Evolutionary conservation across 2,888 invertebrate species (phyloP).

Genomic region (Melolontha melolontha): DNA sequence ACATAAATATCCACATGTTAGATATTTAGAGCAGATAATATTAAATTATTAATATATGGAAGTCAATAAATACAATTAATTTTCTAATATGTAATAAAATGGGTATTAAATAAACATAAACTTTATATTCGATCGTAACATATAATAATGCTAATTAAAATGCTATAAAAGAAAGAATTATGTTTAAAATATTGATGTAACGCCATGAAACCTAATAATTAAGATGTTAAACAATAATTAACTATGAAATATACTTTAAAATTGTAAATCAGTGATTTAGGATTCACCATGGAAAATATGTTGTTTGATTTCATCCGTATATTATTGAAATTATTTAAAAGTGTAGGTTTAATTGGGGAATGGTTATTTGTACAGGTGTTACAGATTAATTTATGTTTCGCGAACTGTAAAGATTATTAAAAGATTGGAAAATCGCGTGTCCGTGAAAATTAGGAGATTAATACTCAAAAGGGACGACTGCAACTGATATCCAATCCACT

Average conservation of each 20-base stretch:
- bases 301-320: no score
- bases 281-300: neutral
- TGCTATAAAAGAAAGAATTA: conserved; percentile 30
- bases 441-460: conserved; percentile 5
- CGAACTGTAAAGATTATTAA: conserved; percentile 30
- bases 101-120: conserved; percentile 31
- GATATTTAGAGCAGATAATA: conserved; percentile 16
- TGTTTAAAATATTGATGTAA: conserved; percentile 21
- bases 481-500: conserved; percentile 25
- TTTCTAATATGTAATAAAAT: conserved; percentile 19
- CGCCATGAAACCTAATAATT: conserved; percentile 21
- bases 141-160: conserved; percentile 32
- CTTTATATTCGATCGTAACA: conserved; percentile 18
- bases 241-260: neutral
- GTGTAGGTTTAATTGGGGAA: no score
- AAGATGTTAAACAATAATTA: conserved; percentile 25
- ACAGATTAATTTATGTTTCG: conserved; percentile 7
- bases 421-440: neutral
- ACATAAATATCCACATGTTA: neutral
- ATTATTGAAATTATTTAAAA: no score
- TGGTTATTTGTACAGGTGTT: neutral
- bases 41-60: conserved; percentile 23
- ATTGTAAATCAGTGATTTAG: conserved; percentile 2
- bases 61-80: conserved; percentile 15
- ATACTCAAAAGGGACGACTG: conserved; percentile 15